These are phyloP conservation scores for Bergia sp. DNA, from an alignment of 92 coral and sea anemone species.

Conservation along the genomic window DNA sequence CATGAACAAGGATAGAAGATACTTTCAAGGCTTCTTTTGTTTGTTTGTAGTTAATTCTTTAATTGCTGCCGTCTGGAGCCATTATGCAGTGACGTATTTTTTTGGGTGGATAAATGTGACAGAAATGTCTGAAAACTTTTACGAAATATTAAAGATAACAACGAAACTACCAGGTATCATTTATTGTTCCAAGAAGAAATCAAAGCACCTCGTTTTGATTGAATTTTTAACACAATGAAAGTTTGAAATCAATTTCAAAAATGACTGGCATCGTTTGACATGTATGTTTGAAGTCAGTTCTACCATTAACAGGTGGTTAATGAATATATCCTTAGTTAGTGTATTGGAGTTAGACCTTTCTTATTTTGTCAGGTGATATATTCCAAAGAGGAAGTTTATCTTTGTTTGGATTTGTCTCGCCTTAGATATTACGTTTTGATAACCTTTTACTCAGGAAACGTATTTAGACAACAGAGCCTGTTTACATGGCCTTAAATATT, in stretches of 20 bases:
- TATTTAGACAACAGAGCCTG: slow-evolving; percentile 35
- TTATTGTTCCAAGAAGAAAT: background rate
- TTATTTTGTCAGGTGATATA: background rate
- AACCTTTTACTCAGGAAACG: slow-evolving; percentile 20
- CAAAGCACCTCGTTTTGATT: background rate
- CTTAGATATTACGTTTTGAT: background rate
- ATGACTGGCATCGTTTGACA: background rate
- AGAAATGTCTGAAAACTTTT: slow-evolving; percentile 21
- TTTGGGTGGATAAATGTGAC: background rate
- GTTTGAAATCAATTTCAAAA: background rate
- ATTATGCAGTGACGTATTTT: background rate
- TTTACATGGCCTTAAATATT: slow-evolving; percentile 2
- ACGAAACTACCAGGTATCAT: background rate
- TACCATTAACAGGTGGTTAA: slow-evolving; percentile 7
- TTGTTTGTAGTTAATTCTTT: background rate
- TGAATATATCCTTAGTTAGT: background rate
- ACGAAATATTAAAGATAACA: background rate
- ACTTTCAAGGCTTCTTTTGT: background rate
- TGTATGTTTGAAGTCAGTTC: background rate
- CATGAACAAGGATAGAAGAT: background rate
- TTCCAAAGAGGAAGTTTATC: slow-evolving; percentile 15
- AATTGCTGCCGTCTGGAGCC: background rate
- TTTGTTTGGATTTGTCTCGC: background rate
- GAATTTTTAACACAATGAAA: background rate
- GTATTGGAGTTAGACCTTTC: background rate